Evolutionary conservation across 2,888 invertebrate genomes (phyloP), one percentile per base, ranked within the genome.

Genomic region (Coenonympha glycerion): DNA sequence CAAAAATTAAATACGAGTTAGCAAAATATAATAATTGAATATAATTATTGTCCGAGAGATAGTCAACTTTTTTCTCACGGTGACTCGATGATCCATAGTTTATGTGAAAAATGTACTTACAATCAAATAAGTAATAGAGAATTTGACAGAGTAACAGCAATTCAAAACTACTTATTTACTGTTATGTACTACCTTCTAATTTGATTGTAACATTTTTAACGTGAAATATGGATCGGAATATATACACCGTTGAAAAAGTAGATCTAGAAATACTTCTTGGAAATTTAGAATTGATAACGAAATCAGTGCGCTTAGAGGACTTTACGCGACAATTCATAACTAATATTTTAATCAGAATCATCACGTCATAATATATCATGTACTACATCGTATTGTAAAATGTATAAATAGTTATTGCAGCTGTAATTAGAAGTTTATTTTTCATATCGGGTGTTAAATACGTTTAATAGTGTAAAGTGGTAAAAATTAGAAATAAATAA

Each of bases 341-440:
- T 73, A 66, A 65, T 75, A 72, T 65, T 69, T 69, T 67, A 71
- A 64, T 71, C 69, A 68, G 64, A 71, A n/a, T n/a, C n/a, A n/a
- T 69, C 64, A 64, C 69, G 75, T 79, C 74, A 71, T 74, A 37
- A 41, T 41, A 74, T 59, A 59, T 53, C 51, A 52, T 47, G 73
- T 70, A 76, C 75, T 75, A 72, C 54, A 51, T 62, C 24, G 68
- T 77, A 78, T 75, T 79, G 70, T 84, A 82, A 80, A 86, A 85
- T 86, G 84, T 86, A 86, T 83, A 87, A 85, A 86, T 87, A 87
- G 84, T 85, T 87, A 86, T 84, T 85, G 85, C 87, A 81, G 79
- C 85, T 81, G 83, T 86, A 87, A 82, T 86, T 86, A 87, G 86
- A 81, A 75, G 83, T 86, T 87, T 87, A 87, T 86, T 87, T 87